Conservation (phyloP, 1,140 invertebrate species). For the Solen grandis region DNA sequence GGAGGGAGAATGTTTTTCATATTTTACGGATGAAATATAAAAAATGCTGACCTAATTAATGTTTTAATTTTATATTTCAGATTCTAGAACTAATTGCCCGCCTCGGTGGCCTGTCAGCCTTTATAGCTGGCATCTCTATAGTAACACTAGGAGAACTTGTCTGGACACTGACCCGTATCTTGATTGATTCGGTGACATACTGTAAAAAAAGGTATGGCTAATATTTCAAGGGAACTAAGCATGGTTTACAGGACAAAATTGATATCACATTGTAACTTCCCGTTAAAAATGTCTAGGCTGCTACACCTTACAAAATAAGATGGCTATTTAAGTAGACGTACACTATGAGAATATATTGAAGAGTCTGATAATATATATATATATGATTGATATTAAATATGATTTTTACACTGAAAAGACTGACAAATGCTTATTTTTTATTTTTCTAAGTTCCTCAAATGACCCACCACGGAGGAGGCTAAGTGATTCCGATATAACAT, state of each 20-base stretch:
- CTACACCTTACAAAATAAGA: not conserved
- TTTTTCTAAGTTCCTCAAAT: not conserved
- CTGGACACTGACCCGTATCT: not conserved
- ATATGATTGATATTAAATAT: not conserved
- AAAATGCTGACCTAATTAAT: no score
- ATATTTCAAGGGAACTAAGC: not conserved
- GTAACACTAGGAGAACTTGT: slow-evolving; percentile 5
- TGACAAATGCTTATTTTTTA: not conserved
- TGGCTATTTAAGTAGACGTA: not conserved
- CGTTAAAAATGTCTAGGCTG: not conserved
- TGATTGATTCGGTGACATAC: not conserved
- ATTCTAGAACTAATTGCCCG: slow-evolving; percentile 12
- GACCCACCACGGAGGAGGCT: not conserved
- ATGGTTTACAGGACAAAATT: not conserved
- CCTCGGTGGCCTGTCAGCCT: slow-evolving; percentile 21
- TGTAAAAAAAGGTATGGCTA: slow-evolving; percentile 7
- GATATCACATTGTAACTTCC: not conserved
- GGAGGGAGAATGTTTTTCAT: no score
- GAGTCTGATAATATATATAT: not conserved
- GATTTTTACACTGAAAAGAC: not conserved
- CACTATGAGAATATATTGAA: not conserved
- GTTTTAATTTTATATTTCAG: no score
- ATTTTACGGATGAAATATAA: no score
- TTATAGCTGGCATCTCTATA: slow-evolving; percentile 23
- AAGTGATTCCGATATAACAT: slow-evolving; percentile 39